Conservation (phyloP, 1,140 invertebrate species). For the Grapholita molesta region DNA sequence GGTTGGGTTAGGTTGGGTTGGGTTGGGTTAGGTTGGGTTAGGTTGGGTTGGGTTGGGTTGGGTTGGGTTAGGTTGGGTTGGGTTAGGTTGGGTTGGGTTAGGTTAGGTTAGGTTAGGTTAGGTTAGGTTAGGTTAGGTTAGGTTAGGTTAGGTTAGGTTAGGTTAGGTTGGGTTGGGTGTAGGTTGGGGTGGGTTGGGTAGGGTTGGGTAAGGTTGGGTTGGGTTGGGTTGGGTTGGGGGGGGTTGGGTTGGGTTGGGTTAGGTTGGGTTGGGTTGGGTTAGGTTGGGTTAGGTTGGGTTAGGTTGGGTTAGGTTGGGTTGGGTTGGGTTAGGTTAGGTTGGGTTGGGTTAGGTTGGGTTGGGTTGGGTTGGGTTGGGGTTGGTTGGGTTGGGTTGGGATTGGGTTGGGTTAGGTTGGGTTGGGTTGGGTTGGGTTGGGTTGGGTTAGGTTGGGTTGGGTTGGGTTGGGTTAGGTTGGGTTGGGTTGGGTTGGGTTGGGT, state of each 20-base stretch:
- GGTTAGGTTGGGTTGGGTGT: slow-evolving; percentile 41
- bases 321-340: too few relatives aligned
- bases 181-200: slow-evolving; percentile 34
- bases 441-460: too few relatives aligned
- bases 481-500: too few relatives aligned
- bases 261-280: slow-evolving; percentile 28
- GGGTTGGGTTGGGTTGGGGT: too few relatives aligned
- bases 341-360: too few relatives aligned
- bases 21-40: slow-evolving; percentile 14
- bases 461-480: too few relatives aligned
- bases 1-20: slow-evolving; percentile 18
- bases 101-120: slow-evolving; percentile 30
- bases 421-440: too few relatives aligned
- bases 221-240: too few relatives aligned
- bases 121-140: slow-evolving; percentile 28
- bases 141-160: slow-evolving; percentile 29
- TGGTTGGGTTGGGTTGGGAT: too few relatives aligned
- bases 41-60: slow-evolving; percentile 27
- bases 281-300: slow-evolving; percentile 10
- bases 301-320: too few relatives aligned
- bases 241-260: slow-evolving; percentile 30
- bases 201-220: slow-evolving; percentile 37
- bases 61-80: slow-evolving; percentile 22
- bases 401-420: too few relatives aligned
- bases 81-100: slow-evolving; percentile 19